Percentiles rank a stretch among this genome's conserved stretches.
Evolutionary conservation across 2,113 vertebrate genomes (phyloP).

Genomic region (Dipodomys spectabilis): DNA sequence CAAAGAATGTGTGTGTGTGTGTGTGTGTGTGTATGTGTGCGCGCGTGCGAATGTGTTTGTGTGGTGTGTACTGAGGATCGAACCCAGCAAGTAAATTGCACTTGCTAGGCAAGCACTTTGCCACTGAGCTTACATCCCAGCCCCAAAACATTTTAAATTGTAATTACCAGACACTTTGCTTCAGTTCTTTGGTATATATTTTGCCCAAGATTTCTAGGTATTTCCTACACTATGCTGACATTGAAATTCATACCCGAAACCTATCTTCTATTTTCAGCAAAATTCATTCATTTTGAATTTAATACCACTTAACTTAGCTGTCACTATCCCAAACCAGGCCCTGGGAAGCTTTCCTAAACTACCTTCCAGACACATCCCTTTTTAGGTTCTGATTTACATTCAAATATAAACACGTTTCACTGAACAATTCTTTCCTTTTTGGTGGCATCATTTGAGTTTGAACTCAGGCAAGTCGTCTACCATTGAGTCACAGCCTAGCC

Average conservation of each 20-base stretch:
- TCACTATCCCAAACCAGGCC: background rate
- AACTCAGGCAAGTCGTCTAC: too few species aligned
- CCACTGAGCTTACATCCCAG: too few species aligned
- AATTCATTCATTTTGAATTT: background rate
- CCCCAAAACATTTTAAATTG: background rate
- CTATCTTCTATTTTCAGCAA: background rate
- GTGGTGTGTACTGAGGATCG: too few species aligned
- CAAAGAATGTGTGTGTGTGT: background rate
- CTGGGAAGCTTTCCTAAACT: background rate
- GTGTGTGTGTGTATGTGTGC: too few species aligned
- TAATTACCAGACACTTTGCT: background rate
- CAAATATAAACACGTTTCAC: background rate
- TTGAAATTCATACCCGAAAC: background rate
- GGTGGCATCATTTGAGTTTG: too few species aligned
- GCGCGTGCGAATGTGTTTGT: too few species aligned
- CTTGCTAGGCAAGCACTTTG: too few species aligned
- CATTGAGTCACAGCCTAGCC: too few species aligned
- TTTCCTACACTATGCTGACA: background rate
- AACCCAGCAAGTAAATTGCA: too few species aligned
- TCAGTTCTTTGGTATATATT: background rate
- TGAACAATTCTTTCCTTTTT: background rate
- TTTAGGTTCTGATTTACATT: background rate
- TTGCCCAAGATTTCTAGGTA: background rate
- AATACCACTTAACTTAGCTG: background rate
- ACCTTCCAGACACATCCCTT: background rate